Percentiles rank a stretch among this genome's conserved stretches.
Conservation (phyloP, 2,888 invertebrate species). For the Drosophila kanekoi region DNA sequence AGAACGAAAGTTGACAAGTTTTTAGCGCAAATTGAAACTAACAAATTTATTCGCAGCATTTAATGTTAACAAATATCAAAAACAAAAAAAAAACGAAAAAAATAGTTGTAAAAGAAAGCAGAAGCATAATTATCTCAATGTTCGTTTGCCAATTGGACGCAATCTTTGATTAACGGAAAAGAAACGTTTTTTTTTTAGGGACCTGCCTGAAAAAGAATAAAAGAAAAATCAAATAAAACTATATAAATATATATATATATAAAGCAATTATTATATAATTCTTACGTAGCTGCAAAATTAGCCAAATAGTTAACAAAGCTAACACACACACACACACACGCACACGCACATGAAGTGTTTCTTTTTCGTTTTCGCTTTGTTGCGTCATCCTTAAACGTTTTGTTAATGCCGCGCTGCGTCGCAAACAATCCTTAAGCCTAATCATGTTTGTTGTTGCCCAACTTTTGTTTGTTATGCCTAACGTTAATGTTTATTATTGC, state of each 20-base stretch:
- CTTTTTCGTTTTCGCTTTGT: slow-evolving; percentile 39
- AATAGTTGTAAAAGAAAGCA: slow-evolving; percentile 19
- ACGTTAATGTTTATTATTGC: slow-evolving; percentile 48
- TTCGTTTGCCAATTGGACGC: slow-evolving; percentile 9
- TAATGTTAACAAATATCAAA: slow-evolving; percentile 37
- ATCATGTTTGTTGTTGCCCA: slow-evolving; percentile 44
- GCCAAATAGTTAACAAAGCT: slow-evolving; percentile 46
- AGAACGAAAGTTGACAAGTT: slow-evolving; percentile 8
- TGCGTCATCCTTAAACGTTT: slow-evolving; percentile 47
- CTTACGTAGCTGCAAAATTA: slow-evolving; percentile 53
- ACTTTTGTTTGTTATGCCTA: slow-evolving; percentile 55
- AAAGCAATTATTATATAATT: slow-evolving; percentile 21
- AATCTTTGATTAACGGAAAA: slow-evolving; percentile 1
- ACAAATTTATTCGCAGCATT: slow-evolving; percentile 49
- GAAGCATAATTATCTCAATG: slow-evolving; percentile 13
- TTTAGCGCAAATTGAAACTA: slow-evolving; percentile 53
- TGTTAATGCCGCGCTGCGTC: slow-evolving; percentile 25
- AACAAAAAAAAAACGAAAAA: slow-evolving; percentile 5
- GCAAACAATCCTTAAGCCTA: slow-evolving; percentile 14
- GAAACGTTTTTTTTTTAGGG: slow-evolving; percentile 15
- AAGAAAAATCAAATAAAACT: background rate
- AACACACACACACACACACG: slow-evolving; percentile 10
- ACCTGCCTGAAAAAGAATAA: slow-evolving; percentile 29
- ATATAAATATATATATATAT: slow-evolving; percentile 9
- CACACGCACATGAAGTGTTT: slow-evolving; percentile 11